A percentile compares a stretch with the other conserved stretches of the same genome.
Conservation (phyloP, 2,888 invertebrate genomes). For the Macroteleia sp. region DNA sequence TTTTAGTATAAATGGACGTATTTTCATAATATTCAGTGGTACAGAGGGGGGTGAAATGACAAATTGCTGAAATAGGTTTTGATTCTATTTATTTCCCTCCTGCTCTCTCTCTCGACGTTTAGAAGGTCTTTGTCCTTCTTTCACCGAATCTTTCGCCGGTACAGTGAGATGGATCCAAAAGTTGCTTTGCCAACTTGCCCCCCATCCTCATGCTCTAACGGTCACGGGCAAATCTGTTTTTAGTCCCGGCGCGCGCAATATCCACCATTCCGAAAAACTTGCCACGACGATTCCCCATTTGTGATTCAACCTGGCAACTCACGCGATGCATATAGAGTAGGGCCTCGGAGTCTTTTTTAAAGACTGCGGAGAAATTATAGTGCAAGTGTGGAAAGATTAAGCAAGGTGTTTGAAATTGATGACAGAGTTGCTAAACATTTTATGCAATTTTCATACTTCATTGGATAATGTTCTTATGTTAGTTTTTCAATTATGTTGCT, state of each 20-base stretch:
- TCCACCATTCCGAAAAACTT: constrained; percentile 53
- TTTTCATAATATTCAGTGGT: too few relatives aligned
- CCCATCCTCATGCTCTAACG: constrained; percentile 65
- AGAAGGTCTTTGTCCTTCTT: constrained; percentile 26
- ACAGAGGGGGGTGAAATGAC: too few relatives aligned
- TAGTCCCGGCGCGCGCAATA: constrained; percentile 54
- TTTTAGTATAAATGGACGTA: too few relatives aligned
- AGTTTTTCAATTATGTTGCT: too few relatives aligned
- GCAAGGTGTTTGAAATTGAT: background rate
- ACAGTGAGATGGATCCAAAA: constrained; percentile 70
- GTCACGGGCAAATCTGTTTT: constrained; percentile 59
- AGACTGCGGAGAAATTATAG: background rate
- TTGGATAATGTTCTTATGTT: too few relatives aligned
- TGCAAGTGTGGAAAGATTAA: background rate
- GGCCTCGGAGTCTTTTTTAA: background rate
- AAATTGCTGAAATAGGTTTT: too few relatives aligned
- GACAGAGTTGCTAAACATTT: too few relatives aligned
- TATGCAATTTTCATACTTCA: too few relatives aligned
- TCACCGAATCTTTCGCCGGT: constrained; percentile 53
- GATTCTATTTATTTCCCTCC: constrained; percentile 29
- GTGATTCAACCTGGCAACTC: constrained; percentile 38
- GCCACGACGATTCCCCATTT: constrained; percentile 42
- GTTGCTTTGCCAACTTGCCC: constrained; percentile 74
- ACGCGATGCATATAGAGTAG: constrained; percentile 21
- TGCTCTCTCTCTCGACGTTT: constrained; percentile 20